Conservation (phyloP, 92 coral and sea anemone species). For the Nematostella vectensis region DNA sequence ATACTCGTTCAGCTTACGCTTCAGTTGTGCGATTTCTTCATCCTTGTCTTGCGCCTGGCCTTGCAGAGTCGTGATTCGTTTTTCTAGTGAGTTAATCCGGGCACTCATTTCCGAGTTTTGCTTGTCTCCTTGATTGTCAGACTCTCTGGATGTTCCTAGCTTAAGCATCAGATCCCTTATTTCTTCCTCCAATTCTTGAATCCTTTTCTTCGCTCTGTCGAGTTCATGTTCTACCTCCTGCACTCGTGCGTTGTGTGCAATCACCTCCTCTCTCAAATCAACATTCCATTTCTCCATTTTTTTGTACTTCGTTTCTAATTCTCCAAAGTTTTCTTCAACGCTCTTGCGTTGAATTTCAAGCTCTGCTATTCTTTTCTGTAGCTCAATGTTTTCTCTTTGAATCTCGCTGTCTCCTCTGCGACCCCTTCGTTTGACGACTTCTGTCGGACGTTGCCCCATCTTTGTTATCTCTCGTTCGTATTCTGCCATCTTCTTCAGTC, state of each 20-base stretch:
- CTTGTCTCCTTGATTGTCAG: slow-evolving; percentile 20
- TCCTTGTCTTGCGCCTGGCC: slow-evolving; percentile 38
- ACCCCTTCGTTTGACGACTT: slow-evolving; percentile 10
- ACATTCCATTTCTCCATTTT: slow-evolving; percentile 49
- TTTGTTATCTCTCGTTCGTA: slow-evolving; percentile 32
- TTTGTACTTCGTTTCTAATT: slow-evolving; percentile 11
- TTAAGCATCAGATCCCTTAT: slow-evolving; percentile 40
- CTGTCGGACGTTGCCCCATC: slow-evolving; percentile 10
- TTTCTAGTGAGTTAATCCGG: slow-evolving; percentile 28
- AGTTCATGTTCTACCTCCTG: slow-evolving; percentile 31
- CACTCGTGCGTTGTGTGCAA: slow-evolving; percentile 29
- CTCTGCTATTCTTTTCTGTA: slow-evolving; percentile 29
- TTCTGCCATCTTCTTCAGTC: slow-evolving; percentile 25
- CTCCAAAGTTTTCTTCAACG: slow-evolving; percentile 10
- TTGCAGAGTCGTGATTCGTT: slow-evolving; percentile 22
- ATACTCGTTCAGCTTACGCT: slow-evolving; percentile 28
- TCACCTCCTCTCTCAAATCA: slow-evolving; percentile 38
- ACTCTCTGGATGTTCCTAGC: slow-evolving; percentile 32
- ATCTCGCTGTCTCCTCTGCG: slow-evolving; percentile 38
- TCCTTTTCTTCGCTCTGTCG: slow-evolving; percentile 18
- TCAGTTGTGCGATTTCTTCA: slow-evolving; percentile 27
- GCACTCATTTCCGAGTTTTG: slow-evolving; percentile 31
- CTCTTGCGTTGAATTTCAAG: slow-evolving; percentile 15
- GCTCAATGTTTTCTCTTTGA: slow-evolving; percentile 32
- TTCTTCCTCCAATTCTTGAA: slow-evolving; percentile 45